Percentiles rank a stretch among this genome's conserved stretches.
These are phyloP conservation scores for Artibeus lituratus DNA, from an alignment of 2,797 vertebrate species.

Conservation along the genomic window DNA sequence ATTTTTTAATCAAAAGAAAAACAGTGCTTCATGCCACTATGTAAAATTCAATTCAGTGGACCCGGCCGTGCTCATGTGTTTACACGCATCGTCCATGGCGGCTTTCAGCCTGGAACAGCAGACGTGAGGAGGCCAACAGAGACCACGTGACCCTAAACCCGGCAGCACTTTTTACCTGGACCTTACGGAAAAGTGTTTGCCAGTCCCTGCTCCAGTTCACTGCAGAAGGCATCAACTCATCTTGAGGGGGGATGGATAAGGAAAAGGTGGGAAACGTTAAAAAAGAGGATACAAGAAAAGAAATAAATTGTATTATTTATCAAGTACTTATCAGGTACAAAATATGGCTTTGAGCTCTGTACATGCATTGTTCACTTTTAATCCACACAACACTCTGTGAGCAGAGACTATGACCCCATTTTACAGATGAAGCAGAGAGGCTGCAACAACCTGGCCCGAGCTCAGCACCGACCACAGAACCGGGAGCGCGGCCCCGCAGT, in stretches of 20 bases:
- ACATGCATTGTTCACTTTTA: background rate
- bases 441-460: conserved; percentile 1
- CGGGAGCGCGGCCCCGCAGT: background rate
- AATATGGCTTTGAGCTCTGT: background rate
- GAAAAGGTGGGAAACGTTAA: background rate
- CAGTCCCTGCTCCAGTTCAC: background rate
- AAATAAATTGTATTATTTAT: background rate
- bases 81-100: background rate
- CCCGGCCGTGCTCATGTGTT: background rate
- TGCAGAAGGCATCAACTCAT: conserved; percentile 10
- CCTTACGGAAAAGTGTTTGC: background rate
- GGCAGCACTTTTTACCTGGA: background rate
- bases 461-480: background rate
- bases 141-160: background rate
- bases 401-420: background rate
- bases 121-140: background rate
- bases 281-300: background rate
- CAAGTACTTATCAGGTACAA: background rate
- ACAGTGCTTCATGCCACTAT: background rate
- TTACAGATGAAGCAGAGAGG: background rate
- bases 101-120: background rate
- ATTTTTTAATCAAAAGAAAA: background rate
- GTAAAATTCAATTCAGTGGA: background rate
- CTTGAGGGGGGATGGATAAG: background rate
- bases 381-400: background rate